These are phyloP conservation scores for Connochaetes taurinus DNA, from an alignment of 2,113 vertebrate species.

Conservation along the genomic window DNA sequence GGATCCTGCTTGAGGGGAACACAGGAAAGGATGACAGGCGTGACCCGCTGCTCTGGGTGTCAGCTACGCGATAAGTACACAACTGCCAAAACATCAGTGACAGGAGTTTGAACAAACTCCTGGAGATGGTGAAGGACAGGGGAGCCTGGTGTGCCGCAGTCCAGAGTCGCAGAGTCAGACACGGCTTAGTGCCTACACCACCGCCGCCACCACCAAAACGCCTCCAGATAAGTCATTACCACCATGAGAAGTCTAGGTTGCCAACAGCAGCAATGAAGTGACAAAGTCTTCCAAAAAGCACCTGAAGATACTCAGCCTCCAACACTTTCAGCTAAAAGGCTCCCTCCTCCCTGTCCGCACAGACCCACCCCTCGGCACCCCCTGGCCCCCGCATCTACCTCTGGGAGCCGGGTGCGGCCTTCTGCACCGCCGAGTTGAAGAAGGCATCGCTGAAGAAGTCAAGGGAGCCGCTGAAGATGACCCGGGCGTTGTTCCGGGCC, in stretches of 20 bases:
- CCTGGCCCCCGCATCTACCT: slow-evolving; percentile 73
- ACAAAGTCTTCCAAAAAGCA: not conserved
- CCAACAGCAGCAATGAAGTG: not conserved
- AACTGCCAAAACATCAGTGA: not conserved
- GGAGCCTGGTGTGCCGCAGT: not conserved
- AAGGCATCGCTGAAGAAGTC: slow-evolving; percentile 98
- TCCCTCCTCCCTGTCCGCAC: not conserved
- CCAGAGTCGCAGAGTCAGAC: not conserved
- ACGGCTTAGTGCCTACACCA: not conserved
- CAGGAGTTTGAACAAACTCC: not conserved
- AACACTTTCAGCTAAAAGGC: not conserved
- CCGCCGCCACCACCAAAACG: not conserved
- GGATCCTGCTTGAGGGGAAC: not conserved
- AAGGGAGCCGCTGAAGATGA: slow-evolving; percentile 95
- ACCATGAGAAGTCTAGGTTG: fast-evolving
- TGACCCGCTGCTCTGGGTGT: not conserved
- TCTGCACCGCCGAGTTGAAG: slow-evolving; percentile 95
- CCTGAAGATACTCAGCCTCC: not conserved
- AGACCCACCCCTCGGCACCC: not conserved
- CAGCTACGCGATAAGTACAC: not conserved
- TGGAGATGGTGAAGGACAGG: not conserved
- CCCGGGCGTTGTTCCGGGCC: slow-evolving; percentile 95
- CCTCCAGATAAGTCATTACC: not conserved
- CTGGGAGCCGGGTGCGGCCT: slow-evolving; percentile 87
- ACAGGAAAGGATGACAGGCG: not conserved